Conservation (phyloP, 2,113 vertebrate species). For the Marcusenius ussheri region DNA sequence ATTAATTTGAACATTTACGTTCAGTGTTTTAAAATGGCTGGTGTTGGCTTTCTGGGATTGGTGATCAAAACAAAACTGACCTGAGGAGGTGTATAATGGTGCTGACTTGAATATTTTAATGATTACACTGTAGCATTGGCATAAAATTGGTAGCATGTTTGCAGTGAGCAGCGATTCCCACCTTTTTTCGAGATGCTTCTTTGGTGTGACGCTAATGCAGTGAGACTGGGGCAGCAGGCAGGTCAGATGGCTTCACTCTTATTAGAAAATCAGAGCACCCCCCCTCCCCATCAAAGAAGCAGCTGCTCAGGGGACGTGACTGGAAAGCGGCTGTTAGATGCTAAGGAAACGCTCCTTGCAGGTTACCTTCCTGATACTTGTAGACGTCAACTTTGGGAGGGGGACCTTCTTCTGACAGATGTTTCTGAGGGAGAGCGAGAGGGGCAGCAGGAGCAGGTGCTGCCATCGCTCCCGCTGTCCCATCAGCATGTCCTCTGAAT, state of each 20-base stretch:
- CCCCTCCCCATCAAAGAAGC: background rate
- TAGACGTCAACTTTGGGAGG: background rate
- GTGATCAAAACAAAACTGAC: background rate
- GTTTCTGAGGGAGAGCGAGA: background rate
- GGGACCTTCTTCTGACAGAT: background rate
- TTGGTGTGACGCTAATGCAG: background rate
- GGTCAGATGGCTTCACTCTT: background rate
- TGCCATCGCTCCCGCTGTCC: background rate
- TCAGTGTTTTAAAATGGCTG: background rate
- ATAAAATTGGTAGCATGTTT: background rate
- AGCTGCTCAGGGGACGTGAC: background rate
- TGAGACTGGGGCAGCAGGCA: background rate
- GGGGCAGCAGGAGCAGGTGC: background rate
- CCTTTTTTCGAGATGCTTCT: background rate
- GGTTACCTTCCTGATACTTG: background rate
- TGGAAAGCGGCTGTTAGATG: background rate
- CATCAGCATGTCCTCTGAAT: background rate
- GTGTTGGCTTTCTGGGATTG: background rate
- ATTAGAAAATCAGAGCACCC: background rate
- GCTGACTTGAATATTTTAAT: background rate
- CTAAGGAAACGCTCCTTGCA: background rate
- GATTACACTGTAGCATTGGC: background rate
- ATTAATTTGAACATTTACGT: background rate
- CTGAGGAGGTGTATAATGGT: background rate
- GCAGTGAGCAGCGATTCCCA: background rate